Conservation (phyloP, 2,888 invertebrate genomes). For the Geophilus truncorum region DNA sequence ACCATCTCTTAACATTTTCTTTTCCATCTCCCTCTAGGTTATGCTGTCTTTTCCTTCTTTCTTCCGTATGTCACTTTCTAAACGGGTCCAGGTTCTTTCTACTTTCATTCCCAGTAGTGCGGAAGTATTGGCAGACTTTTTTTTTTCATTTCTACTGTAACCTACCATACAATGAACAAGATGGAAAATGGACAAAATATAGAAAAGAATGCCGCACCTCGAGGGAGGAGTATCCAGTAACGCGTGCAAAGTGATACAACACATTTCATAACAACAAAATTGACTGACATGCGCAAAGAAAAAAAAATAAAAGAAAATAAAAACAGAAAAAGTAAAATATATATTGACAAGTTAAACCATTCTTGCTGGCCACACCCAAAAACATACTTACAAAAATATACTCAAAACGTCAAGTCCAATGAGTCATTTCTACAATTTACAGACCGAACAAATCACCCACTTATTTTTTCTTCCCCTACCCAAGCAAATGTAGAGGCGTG, state of each 20-base stretch:
- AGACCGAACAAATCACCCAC: neutral
- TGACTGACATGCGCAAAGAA: neutral
- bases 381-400: neutral
- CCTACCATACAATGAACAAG: neutral
- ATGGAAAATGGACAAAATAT: slow-evolving; percentile 7
- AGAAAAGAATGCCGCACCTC: neutral
- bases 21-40: neutral
- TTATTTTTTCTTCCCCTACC: neutral
- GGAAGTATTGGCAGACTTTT: slow-evolving; percentile 1
- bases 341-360: neutral
- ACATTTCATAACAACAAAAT: slow-evolving; percentile 14
- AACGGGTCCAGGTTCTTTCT: neutral
- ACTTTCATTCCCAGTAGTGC: slow-evolving; percentile 5
- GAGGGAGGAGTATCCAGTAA: neutral
- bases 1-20: neutral
- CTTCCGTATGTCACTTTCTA: neutral
- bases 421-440: slow-evolving; percentile 8
- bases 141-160: neutral
- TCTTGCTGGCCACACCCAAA: neutral
- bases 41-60: neutral
- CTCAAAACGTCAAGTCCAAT: neutral
- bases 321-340: too few species aligned
- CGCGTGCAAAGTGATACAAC: neutral
- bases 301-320: neutral
- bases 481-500: slow-evolving; percentile 10